A percentile compares a stretch with the other conserved stretches of the same genome.
Conservation (phyloP, 2,888 invertebrate genomes). For the Coenonympha glycerion region DNA sequence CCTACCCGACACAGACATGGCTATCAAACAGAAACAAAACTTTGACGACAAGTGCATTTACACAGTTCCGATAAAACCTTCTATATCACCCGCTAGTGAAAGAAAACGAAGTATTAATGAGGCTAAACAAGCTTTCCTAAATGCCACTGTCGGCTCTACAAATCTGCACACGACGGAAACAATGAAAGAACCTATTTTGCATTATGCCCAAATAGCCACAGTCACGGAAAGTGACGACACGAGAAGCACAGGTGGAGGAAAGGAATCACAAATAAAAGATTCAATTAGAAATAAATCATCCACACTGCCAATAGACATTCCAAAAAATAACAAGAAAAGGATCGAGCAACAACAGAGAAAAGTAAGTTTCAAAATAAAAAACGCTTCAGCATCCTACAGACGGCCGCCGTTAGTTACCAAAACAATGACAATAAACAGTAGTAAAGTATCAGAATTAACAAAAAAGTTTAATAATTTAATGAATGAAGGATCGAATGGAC, state of each 20-base stretch:
- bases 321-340: conserved; percentile 47
- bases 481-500: conserved; percentile 51
- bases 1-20: conserved; percentile 60
- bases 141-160: conserved; percentile 47
- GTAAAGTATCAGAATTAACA: conserved; percentile 80
- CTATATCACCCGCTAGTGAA: conserved; percentile 42
- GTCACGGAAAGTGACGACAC: conserved; percentile 62
- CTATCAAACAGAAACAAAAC: conserved; percentile 61
- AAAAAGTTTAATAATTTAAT: conserved; percentile 82
- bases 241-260: conserved; percentile 68
- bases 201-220: conserved; percentile 66
- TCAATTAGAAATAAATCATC: conserved; percentile 36
- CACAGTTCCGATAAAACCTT: conserved; percentile 54
- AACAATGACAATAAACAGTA: conserved; percentile 70
- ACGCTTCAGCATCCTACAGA: conserved; percentile 61
- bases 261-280: conserved; percentile 31
- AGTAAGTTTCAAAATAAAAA: conserved; percentile 79
- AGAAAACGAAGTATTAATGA: conserved; percentile 56
- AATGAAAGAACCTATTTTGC: conserved; percentile 44
- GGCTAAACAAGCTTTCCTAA: conserved; percentile 61
- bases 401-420: conserved; percentile 59
- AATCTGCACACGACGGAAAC: conserved; percentile 26
- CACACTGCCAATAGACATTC: conserved; percentile 34
- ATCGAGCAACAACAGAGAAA: conserved; percentile 66
- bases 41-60: conserved; percentile 55